Evolutionary conservation across 2,888 invertebrate genomes (phyloP).

Genomic region (Aphidius colemani): DNA sequence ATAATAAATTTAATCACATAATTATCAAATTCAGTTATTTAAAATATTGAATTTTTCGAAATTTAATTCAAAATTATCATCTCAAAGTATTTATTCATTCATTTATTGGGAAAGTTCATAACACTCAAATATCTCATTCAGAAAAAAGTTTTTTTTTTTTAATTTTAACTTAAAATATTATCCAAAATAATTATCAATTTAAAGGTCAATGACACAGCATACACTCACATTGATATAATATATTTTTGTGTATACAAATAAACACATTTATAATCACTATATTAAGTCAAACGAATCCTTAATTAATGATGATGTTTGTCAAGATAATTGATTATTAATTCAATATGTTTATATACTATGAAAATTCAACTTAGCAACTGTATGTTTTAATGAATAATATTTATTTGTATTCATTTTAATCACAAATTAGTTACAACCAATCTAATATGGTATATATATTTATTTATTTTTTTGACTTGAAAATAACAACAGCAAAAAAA

Average conservation of each 20-base stretch:
- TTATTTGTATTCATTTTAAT: constrained; percentile 51
- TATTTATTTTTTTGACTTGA: not conserved
- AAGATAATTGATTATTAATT: constrained; percentile 51
- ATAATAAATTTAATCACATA: too few species aligned
- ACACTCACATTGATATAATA: too few species aligned
- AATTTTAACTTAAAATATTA: too few species aligned
- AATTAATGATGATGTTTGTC: constrained; percentile 55
- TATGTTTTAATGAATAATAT: constrained; percentile 53
- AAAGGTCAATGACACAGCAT: too few species aligned
- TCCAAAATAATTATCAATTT: too few species aligned
- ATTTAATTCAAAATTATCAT: too few species aligned
- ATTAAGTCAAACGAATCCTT: constrained; percentile 51
- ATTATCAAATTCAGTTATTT: too few species aligned
- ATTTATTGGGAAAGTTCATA: too few species aligned
- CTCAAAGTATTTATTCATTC: too few species aligned
- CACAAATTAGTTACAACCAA: constrained; percentile 55
- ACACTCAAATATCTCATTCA: not conserved
- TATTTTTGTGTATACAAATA: not conserved
- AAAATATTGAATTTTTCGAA: too few species aligned
- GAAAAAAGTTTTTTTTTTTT: not conserved
- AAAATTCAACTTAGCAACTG: constrained; percentile 43
- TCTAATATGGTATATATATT: constrained; percentile 41
- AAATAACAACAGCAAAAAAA: too few species aligned
- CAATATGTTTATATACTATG: constrained; percentile 32
- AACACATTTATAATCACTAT: constrained; percentile 44